Evolutionary conservation across 1,140 invertebrate genomes (phyloP), one percentile per base, ranked within the genome.

Genomic region (Phymastichus coffea): DNA sequence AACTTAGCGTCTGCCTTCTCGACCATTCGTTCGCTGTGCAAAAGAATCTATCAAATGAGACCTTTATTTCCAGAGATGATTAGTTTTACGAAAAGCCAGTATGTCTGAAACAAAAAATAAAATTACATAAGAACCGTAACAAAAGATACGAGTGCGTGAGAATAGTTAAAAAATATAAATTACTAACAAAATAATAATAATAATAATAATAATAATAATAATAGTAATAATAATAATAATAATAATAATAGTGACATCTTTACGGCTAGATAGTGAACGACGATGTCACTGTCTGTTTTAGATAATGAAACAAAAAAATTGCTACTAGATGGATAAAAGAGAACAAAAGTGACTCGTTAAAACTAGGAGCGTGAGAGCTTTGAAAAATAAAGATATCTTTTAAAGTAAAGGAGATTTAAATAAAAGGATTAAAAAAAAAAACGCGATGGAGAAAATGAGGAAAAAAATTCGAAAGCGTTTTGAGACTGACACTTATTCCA

Each of bases 251-350:
- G 63, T 64, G 40, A 53, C 63, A 46, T 64, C 57, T 48, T 47
- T 64, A 57, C 22, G 49, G 48, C 58, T 64, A 61, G 57, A 61
- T 64, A 64, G 58, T 47, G 47, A 70, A 68, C 63, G 68, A 68
- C 55, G 62, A 71, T 66, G 59, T 62, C 56, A 59, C 61, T 68
- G 66, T 71, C 70, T 67, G 61, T 66, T 57, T 68, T 60, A 60
- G 61, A 70, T 66, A 66, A n/a, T n/a, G n/a, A n/a, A n/a, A n/a
- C n/a, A n/a, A n/a, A n/a, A 70, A 60, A 55, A 57, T 66, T 64
- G 49, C 57, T 64, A 69, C 64, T 72, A 67, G 67, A 63, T 72
- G 71, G 73, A 67, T 73, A 67, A 72, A 65, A 60, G 63, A n/a
- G n/a, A 56, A 67, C 52, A 55, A 61, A 56, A 23, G 33, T 35